Conservation (phyloP, 2,113 vertebrate species). For the Ptyas mucosa region DNA sequence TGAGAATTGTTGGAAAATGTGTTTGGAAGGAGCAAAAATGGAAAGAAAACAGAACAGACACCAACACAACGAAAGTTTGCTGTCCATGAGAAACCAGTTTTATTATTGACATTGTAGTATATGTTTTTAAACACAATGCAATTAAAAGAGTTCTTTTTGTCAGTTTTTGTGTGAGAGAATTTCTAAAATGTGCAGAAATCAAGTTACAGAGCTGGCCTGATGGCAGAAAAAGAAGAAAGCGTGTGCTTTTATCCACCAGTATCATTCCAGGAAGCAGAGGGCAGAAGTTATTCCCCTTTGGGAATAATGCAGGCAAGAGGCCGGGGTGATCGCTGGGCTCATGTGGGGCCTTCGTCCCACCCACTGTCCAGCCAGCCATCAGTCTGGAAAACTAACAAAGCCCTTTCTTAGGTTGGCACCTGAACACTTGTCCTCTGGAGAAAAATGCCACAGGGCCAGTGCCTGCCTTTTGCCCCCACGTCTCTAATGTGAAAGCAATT, state of each 20-base stretch:
- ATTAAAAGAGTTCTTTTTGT: slow-evolving; percentile 58
- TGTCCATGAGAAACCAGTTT: slow-evolving; percentile 62
- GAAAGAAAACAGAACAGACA: not conserved
- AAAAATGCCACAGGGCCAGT: not conserved
- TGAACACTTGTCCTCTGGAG: not conserved
- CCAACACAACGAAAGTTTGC: not conserved
- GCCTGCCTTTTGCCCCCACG: not conserved
- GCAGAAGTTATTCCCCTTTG: slow-evolving; percentile 7
- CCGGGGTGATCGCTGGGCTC: slow-evolving; percentile 19
- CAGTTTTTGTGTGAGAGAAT: slow-evolving; percentile 35
- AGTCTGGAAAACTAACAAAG: not conserved
- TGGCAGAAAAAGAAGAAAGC: slow-evolving; percentile 38
- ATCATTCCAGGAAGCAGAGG: slow-evolving; percentile 39
- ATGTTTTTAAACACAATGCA: slow-evolving; percentile 54
- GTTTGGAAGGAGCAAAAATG: not conserved
- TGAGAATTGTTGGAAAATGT: not conserved
- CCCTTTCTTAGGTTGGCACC: not conserved
- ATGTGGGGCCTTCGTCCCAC: rapidly evolving
- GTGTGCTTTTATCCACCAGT: slow-evolving; percentile 44
- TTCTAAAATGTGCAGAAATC: slow-evolving; percentile 59
- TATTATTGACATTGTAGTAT: slow-evolving; percentile 66
- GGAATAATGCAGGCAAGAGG: slow-evolving; percentile 27
- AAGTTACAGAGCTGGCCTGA: slow-evolving; percentile 59
- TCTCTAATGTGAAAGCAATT: not conserved
- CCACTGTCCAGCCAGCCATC: not conserved